Conservation (phyloP, 92 coral and sea anemone species). For the Siderastrea radians region DNA sequence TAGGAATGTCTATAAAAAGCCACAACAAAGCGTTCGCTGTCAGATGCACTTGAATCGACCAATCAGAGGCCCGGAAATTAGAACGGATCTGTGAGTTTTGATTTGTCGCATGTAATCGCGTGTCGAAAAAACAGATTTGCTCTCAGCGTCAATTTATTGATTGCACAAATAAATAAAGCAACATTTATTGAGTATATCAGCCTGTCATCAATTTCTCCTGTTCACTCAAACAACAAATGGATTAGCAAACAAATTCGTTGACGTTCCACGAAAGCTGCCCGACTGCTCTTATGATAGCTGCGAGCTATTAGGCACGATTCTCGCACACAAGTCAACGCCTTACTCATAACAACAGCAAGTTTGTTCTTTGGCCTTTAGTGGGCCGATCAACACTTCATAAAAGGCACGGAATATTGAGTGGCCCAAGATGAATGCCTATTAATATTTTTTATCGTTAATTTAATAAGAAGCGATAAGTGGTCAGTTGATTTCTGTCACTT, state of each 20-base stretch:
- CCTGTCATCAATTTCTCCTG: conserved; percentile 12
- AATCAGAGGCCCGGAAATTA: conserved; percentile 1
- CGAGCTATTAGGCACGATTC: neutral
- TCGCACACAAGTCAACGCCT: neutral
- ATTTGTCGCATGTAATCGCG: conserved; percentile 20
- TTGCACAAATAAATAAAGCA: neutral
- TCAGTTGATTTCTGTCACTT: neutral
- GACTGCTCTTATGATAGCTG: neutral
- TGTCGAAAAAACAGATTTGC: conserved; percentile 6
- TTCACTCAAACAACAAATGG: conserved; percentile 17
- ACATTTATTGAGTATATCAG: neutral
- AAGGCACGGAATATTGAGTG: neutral
- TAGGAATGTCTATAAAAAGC: conserved; percentile 24
- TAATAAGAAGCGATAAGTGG: conserved; percentile 19
- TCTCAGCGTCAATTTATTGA: neutral
- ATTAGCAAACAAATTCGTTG: conserved; percentile 13
- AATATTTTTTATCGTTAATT: conserved; percentile 12
- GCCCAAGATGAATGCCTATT: neutral
- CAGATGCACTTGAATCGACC: conserved; percentile 9
- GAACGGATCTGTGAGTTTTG: conserved; percentile 12
- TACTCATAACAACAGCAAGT: neutral
- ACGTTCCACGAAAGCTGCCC: neutral
- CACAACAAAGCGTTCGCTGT: neutral
- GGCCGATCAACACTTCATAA: neutral
- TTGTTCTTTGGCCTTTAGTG: neutral